Evolutionary conservation across 1,140 invertebrate species (phyloP).

Genomic region (Platyscapa corneri): DNA sequence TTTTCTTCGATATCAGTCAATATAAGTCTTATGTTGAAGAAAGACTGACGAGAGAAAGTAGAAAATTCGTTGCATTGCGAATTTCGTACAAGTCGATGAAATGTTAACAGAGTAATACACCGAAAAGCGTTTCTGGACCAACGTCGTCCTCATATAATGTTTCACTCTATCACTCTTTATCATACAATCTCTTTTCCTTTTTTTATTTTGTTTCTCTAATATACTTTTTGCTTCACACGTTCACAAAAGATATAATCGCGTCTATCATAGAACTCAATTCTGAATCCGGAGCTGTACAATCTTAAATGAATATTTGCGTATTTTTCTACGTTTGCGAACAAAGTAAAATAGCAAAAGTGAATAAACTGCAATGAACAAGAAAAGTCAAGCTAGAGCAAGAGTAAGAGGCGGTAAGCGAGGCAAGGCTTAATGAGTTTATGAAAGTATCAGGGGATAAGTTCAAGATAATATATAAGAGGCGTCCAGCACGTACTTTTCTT

Average conservation of each 20-base stretch:
- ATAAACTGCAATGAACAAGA: not conserved
- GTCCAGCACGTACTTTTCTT: not conserved
- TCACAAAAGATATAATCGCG: not conserved
- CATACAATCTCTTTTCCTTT: not conserved
- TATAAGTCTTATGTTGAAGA: not conserved
- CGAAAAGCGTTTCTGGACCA: not conserved
- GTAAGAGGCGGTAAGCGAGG: not conserved
- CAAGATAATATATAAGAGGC: not conserved
- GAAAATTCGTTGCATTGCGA: not conserved
- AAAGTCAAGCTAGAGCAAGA: not conserved
- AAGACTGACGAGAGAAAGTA: not conserved
- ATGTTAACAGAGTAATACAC: not conserved
- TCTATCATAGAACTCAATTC: not conserved
- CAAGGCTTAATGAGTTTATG: slow-evolving; percentile 4
- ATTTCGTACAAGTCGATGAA: not conserved
- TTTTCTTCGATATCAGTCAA: not conserved
- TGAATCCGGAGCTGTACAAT: not conserved
- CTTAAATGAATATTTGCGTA: not conserved
- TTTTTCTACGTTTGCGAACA: not conserved
- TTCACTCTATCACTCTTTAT: not conserved
- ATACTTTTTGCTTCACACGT: not conserved
- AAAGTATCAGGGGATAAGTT: not conserved
- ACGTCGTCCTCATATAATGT: not conserved
- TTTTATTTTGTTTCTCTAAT: not conserved
- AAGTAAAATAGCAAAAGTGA: not conserved